A percentile compares a stretch with the other conserved stretches of the same genome.
Evolutionary conservation across 2,113 vertebrate species (phyloP).

Genomic region (Asarcornis scutulata): DNA sequence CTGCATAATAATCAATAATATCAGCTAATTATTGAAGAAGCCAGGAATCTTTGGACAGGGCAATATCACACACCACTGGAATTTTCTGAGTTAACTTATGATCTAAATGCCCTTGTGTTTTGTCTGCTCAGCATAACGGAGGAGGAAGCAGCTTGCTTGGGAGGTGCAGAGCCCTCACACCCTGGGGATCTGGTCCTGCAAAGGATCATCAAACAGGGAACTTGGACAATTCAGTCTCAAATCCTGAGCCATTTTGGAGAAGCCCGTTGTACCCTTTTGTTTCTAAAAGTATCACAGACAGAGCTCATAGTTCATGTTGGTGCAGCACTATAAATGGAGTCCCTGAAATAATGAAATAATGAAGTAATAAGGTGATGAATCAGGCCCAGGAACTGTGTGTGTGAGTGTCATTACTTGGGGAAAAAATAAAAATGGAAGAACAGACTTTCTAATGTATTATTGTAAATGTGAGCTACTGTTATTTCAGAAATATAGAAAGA

Average conservation of each 20-base stretch:
- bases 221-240: background rate
- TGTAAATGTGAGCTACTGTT: slow-evolving; percentile 16
- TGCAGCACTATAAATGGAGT: background rate
- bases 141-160: background rate
- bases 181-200: background rate
- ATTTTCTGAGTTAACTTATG: background rate
- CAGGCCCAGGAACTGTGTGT: background rate
- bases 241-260: background rate
- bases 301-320: background rate
- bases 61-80: background rate
- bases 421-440: background rate
- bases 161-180: background rate
- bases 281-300: background rate
- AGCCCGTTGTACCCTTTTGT: background rate
- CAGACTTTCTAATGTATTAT: background rate
- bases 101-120: background rate
- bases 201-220: background rate
- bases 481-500: background rate
- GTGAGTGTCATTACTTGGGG: background rate
- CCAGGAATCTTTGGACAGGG: background rate
- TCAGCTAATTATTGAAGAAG: background rate
- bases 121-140: background rate
- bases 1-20: background rate
- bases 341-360: slow-evolving; percentile 11
- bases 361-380: slow-evolving; percentile 15